These are phyloP conservation scores for Melanocharis versteri DNA, from an alignment of 2,113 vertebrate genomes.

Conservation along the genomic window DNA sequence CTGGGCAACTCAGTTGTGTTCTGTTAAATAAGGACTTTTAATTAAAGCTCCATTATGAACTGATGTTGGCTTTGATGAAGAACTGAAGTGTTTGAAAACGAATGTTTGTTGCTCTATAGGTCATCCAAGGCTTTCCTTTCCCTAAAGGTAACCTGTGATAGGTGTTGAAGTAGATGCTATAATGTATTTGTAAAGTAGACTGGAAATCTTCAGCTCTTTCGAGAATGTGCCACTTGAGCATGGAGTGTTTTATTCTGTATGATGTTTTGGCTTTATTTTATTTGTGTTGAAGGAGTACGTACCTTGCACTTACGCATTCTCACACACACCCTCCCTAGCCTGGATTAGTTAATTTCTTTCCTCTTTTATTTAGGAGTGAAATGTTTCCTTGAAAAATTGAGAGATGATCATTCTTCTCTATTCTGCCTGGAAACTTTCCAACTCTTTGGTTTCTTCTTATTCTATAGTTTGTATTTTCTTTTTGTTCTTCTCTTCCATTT, in stretches of 20 bases:
- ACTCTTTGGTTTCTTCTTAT: background rate
- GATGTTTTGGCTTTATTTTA: background rate
- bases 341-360: background rate
- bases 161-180: background rate
- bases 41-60: background rate
- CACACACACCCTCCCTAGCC: background rate
- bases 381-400: background rate
- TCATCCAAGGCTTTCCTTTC: background rate
- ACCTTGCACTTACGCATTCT: background rate
- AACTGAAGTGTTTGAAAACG: background rate
- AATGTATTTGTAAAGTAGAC: background rate
- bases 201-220: background rate
- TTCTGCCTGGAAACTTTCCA: background rate
- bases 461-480: background rate
- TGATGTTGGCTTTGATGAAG: background rate
- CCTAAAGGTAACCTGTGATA: background rate
- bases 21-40: background rate
- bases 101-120: background rate
- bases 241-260: background rate
- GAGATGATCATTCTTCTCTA: background rate
- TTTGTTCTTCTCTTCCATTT: background rate
- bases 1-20: background rate
- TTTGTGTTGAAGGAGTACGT: background rate
- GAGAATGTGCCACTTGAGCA: background rate
- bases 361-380: background rate